A percentile compares a stretch with the other conserved stretches of the same genome.
phyloP scores from a whole-genome alignment of 2,888 invertebrate genomes.

The Tridacna crocea region DNA sequence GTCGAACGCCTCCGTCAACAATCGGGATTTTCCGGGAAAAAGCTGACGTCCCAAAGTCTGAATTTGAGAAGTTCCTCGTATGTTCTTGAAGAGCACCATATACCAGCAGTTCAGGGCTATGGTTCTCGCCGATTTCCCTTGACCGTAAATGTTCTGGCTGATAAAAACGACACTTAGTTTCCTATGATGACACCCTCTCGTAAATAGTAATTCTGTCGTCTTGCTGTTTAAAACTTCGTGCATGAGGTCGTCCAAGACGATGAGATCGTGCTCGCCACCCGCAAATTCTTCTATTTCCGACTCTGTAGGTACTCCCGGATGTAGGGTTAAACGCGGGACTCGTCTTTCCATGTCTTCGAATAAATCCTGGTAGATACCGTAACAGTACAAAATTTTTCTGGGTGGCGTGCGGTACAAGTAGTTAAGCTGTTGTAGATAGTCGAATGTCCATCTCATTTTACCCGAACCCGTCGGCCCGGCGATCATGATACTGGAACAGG shows the following conservation, averaged over 20 bases:
- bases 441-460: constrained; percentile 30
- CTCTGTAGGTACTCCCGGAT: constrained; percentile 24
- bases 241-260: too few relatives aligned
- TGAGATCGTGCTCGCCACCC: neutral
- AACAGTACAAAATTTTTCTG: constrained; percentile 13
- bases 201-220: too few relatives aligned
- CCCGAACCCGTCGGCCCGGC: too few relatives aligned
- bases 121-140: constrained; percentile 47
- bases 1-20: too few relatives aligned
- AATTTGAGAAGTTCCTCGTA: too few relatives aligned
- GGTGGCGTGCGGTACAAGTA: constrained; percentile 6
- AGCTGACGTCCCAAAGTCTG: too few relatives aligned
- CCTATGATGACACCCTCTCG: constrained; percentile 45
- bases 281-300: constrained; percentile 28
- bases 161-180: constrained; percentile 44
- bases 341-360: too few relatives aligned
- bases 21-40: too few relatives aligned
- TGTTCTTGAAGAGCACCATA: too few relatives aligned
- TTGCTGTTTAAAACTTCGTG: too few relatives aligned
- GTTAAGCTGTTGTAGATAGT: constrained; percentile 20
- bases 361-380: constrained; percentile 13
- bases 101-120: constrained; percentile 41
- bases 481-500: constrained; percentile 52
- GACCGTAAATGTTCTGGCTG: constrained; percentile 43
- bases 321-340: constrained; percentile 24